Evolutionary conservation across 2,797 vertebrate genomes (phyloP).

Genomic region (Pseudocheirus occidentalis): DNA sequence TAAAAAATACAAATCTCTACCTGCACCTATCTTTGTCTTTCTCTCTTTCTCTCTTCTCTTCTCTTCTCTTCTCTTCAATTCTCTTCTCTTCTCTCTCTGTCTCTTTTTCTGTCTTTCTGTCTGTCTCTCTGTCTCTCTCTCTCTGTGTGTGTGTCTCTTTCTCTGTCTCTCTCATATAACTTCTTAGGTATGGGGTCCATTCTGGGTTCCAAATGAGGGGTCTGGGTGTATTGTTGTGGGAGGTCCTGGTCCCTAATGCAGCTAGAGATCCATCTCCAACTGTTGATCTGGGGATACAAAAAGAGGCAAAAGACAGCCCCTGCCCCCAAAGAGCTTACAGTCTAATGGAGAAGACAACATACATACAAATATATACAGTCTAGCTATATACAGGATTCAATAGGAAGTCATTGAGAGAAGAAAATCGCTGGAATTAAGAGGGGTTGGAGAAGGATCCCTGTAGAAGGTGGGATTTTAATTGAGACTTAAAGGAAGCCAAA

Average conservation of each 20-base stretch:
- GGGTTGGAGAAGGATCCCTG: neutral
- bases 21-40: neutral
- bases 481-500: neutral
- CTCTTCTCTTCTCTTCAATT: too few species aligned
- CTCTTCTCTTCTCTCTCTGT: accelerated
- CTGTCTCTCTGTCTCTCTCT: neutral
- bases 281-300: neutral
- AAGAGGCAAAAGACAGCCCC: neutral
- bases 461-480: neutral
- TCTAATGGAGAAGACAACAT: neutral
- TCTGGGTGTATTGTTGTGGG: neutral
- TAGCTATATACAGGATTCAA: neutral
- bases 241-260: neutral
- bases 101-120: accelerated
- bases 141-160: too few species aligned
- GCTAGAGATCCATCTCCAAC: neutral
- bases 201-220: neutral
- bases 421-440: neutral
- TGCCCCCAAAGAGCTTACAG: neutral
- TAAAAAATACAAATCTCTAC: neutral
- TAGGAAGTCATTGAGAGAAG: neutral
- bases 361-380: neutral
- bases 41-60: too few species aligned
- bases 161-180: neutral
- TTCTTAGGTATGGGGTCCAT: neutral